phyloP scores from a whole-genome alignment of 2,797 vertebrate genomes.

The Limnodromus scolopaceus region DNA sequence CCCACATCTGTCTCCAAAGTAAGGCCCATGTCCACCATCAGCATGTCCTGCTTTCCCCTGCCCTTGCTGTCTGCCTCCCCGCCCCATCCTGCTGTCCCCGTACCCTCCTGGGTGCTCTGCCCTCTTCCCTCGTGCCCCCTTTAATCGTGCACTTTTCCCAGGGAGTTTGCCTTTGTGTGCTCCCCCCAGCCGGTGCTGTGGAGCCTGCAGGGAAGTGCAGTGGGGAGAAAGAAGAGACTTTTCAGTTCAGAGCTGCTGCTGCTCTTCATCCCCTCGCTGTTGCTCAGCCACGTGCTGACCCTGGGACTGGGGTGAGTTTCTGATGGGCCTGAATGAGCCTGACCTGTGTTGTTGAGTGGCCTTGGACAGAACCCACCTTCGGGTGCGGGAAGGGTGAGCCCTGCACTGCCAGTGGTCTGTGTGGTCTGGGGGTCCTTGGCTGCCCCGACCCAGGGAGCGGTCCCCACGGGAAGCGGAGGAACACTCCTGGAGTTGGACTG shows the following conservation, averaged over 20 bases:
- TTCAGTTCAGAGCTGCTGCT: conserved; percentile 61
- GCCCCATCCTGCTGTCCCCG: accelerated
- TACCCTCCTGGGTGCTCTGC: no score
- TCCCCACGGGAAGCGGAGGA: neutral
- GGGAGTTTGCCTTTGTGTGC: conserved; percentile 59
- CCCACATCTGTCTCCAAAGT: neutral
- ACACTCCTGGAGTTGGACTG: neutral
- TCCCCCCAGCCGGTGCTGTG: conserved; percentile 9
- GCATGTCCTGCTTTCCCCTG: accelerated
- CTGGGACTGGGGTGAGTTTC: conserved; percentile 54
- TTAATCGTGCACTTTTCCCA: neutral
- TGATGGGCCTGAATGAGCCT: no score
- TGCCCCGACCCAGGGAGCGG: neutral
- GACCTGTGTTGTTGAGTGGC: neutral
- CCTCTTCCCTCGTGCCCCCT: neutral
- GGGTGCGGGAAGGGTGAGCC: neutral
- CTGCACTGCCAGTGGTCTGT: neutral
- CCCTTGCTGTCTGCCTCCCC: neutral
- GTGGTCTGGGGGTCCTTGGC: neutral
- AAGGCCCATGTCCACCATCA: neutral
- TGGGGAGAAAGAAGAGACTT: conserved; percentile 44
- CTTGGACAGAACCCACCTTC: accelerated
- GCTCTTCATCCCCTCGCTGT: conserved; percentile 40
- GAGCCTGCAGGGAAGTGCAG: conserved; percentile 13
- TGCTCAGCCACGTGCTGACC: conserved; percentile 49